phyloP scores from a whole-genome alignment of 2,113 vertebrate genomes.

The Amphiprion percula region DNA sequence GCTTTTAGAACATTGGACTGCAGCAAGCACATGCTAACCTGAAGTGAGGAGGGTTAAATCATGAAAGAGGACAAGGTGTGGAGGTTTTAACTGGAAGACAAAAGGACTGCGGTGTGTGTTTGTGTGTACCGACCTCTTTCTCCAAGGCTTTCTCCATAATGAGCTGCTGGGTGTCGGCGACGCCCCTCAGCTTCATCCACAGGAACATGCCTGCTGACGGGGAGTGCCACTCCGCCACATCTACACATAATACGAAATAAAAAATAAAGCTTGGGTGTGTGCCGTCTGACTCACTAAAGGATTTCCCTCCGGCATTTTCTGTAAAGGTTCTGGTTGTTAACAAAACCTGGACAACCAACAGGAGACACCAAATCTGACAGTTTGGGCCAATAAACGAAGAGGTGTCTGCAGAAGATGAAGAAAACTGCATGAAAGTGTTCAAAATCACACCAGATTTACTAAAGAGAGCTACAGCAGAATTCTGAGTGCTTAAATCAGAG shows the following conservation, averaged over 20 bases:
- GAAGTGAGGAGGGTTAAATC: neutral
- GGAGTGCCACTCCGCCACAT: slow-evolving; percentile 91
- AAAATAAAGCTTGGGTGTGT: neutral
- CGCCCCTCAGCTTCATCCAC: slow-evolving; percentile 93
- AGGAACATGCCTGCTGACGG: slow-evolving; percentile 96
- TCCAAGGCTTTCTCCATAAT: slow-evolving; percentile 92
- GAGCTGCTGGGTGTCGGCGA: slow-evolving; percentile 88
- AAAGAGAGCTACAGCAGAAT: no score
- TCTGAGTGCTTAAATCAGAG: no score
- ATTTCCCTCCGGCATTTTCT: no score
- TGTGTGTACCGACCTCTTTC: slow-evolving; percentile 87
- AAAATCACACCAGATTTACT: no score
- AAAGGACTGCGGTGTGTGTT: neutral
- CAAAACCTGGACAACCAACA: no score
- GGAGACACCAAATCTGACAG: no score
- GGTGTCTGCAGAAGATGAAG: neutral
- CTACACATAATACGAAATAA: slow-evolving; percentile 67
- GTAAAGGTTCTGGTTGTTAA: no score
- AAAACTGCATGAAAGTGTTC: no score
- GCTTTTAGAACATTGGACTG: neutral
- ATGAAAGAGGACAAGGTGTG: neutral
- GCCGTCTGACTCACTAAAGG: no score
- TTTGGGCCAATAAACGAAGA: neutral
- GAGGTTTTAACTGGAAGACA: neutral
- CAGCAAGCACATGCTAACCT: neutral